These are phyloP conservation scores for Ascidia mentula DNA, from an alignment of 23 tunicate species.

Conservation along the genomic window DNA sequence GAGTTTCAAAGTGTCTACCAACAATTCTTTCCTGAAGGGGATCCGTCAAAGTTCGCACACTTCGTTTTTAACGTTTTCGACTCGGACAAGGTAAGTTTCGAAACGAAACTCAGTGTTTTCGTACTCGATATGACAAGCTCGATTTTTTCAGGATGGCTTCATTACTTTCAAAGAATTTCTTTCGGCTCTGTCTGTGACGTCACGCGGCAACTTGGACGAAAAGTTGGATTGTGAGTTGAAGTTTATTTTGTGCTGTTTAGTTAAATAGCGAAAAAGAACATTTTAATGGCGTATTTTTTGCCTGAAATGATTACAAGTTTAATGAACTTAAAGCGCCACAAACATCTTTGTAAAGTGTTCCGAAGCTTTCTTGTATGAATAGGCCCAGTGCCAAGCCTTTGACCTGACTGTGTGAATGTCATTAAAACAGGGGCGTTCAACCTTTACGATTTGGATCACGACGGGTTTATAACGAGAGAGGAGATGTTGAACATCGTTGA, in stretches of 20 bases:
- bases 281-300: no score
- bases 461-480: constrained; percentile 54
- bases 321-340: no score
- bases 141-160: constrained; percentile 65
- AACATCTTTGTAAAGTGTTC: no score
- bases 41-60: constrained; percentile 59
- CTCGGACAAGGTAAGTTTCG: constrained; percentile 45
- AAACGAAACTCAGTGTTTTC: no score
- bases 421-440: constrained; percentile 83
- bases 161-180: constrained; percentile 81
- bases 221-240: constrained; percentile 80
- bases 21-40: constrained; percentile 73
- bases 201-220: constrained; percentile 76
- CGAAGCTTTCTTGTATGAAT: no score
- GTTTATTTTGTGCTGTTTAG: no score
- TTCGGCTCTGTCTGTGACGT: constrained; percentile 62
- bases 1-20: constrained; percentile 67
- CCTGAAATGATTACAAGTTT: no score
- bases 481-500: constrained; percentile 76
- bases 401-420: not conserved
- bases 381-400: not conserved
- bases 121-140: no score
- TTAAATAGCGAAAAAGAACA: no score
- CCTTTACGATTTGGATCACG: constrained; percentile 66
- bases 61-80: constrained; percentile 79